Evolutionary conservation across 2,797 vertebrate genomes (phyloP), one percentile per base, ranked within the genome.

Genomic region (Siniperca undulata): DNA sequence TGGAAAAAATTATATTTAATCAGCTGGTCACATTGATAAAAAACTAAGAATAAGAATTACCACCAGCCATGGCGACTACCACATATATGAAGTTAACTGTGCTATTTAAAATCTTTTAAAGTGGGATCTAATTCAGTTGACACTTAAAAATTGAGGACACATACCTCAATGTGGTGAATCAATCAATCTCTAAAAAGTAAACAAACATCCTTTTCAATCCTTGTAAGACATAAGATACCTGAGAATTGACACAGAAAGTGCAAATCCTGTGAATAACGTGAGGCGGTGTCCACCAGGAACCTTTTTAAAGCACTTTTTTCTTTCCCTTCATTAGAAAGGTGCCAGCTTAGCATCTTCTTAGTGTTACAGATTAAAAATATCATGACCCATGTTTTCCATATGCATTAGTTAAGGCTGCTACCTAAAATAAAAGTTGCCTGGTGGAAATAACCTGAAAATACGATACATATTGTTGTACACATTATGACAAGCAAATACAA

Each of bases 171-270:
- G 34, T 60, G 14, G n/a, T 13, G 27, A 10, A 72, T 58, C 53
- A 60, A 53, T 61, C 52, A 61, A 46, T n/a, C 50, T 67, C 19
- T 83, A 69, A 72, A 84, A 77, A 59, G 27, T 10, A 73, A 77
- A 72, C 34, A 55, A 61, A 60, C 7, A 0, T 78, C 61, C 42
- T 27, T 82, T 78, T 80, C 7, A 48, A 58, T 58, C 52, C 75
- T 65, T 36, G 0, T 70, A 7, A 77, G 34, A 75, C 24, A 73
- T 40, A 38, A 84, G 60, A 87, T 78, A 82, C 91, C 92, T 92
- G 90, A 94, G 90, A 84, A 81, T 19, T 53, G 55, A 77, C 82
- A 80, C 62, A 70, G 19, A 79, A 59, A 76, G 69, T 86, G 78
- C 56, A 88, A 84, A 77, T 86, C 48, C 56, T 60, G 60, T 78